Evolutionary conservation across 2,888 invertebrate species (phyloP).

Genomic region (Dynastes hyllus): DNA sequence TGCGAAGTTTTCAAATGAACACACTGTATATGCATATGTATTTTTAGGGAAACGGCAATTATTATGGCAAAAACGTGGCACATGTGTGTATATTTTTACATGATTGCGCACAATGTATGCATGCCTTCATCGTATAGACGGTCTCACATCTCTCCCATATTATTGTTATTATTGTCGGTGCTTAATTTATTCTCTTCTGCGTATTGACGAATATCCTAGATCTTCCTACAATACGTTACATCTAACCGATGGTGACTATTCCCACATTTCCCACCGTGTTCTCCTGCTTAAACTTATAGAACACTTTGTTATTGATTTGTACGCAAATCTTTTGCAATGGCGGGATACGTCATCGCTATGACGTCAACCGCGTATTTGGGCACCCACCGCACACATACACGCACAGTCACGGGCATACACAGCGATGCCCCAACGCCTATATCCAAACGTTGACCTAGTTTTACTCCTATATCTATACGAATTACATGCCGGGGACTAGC

Average conservation of each 20-base stretch:
- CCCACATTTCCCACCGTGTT: background rate
- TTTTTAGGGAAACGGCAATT: background rate
- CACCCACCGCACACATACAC: conserved; percentile 21
- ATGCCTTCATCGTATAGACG: background rate
- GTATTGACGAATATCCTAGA: no score
- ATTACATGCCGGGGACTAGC: background rate
- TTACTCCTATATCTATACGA: conserved; percentile 15
- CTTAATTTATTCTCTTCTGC: no score
- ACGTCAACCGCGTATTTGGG: conserved; percentile 51
- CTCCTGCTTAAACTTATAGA: conserved; percentile 8
- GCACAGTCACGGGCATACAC: background rate
- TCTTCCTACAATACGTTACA: no score
- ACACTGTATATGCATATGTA: no score
- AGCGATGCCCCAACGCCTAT: conserved; percentile 4
- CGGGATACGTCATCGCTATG: conserved; percentile 50
- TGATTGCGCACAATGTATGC: background rate
- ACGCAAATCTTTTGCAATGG: conserved; percentile 51
- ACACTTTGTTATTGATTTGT: conserved; percentile 49
- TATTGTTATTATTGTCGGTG: background rate
- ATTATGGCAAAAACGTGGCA: conserved; percentile 16
- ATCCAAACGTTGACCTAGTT: conserved; percentile 42
- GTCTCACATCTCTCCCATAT: background rate
- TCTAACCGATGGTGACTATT: background rate
- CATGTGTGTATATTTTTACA: conserved; percentile 5
- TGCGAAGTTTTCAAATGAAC: no score